Evolutionary conservation across 2,888 invertebrate genomes (phyloP).

Genomic region (Alsophila aescularia): DNA sequence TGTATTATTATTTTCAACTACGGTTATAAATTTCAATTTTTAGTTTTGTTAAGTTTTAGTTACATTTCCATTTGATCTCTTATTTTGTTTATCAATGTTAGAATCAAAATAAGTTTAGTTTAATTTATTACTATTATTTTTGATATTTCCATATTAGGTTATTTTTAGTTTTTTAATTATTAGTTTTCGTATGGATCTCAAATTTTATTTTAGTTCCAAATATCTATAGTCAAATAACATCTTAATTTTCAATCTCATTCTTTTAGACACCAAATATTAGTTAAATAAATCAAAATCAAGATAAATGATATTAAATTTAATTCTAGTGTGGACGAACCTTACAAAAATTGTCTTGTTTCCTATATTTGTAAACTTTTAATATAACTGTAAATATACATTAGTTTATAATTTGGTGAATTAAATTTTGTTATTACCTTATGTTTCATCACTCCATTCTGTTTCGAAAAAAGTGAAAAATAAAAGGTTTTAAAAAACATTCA

Average conservation of each 20-base stretch:
- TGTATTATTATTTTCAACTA: constrained; percentile 7
- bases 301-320: constrained; percentile 19
- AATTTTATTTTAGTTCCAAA: constrained; percentile 79
- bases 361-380: constrained; percentile 2
- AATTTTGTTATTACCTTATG: constrained; percentile 37
- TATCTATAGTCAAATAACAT: constrained; percentile 72
- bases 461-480: constrained; percentile 55
- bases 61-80: constrained; percentile 81
- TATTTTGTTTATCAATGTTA: constrained; percentile 75
- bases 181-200: constrained; percentile 71
- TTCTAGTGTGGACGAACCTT: constrained; percentile 20
- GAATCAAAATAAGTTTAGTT: constrained; percentile 64
- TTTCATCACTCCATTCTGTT: constrained; percentile 60
- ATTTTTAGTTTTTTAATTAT: constrained; percentile 53
- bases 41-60: constrained; percentile 75
- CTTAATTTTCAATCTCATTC: constrained; percentile 52
- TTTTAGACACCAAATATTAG: constrained; percentile 81
- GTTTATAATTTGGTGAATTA: constrained; percentile 43
- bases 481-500: too few species aligned
- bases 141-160: constrained; percentile 26
- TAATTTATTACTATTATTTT: constrained; percentile 68
- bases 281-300: constrained; percentile 60
- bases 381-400: constrained; percentile 34
- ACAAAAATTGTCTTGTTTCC: constrained; percentile 31
- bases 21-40: constrained; percentile 32